Percentiles rank a stretch among this genome's conserved stretches.
phyloP scores from a whole-genome alignment of 1,140 invertebrate genomes.

The Ruditapes philippinarum region DNA sequence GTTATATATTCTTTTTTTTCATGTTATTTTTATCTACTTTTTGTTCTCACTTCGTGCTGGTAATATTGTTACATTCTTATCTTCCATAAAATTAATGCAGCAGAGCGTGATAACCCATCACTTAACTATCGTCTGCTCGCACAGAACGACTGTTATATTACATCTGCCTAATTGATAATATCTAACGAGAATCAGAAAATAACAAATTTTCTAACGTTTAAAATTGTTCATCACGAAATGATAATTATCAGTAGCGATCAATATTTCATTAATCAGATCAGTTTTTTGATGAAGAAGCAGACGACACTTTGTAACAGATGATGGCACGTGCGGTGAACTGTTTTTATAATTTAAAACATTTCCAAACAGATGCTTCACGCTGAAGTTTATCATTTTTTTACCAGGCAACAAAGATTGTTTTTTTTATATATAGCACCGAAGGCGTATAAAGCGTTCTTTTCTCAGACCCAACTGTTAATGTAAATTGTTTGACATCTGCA shows the following conservation, averaged over 20 bases:
- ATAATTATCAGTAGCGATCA: conserved; percentile 30
- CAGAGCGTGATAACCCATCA: not conserved
- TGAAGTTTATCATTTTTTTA: not conserved
- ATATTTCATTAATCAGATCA: not conserved
- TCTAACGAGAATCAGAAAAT: not conserved
- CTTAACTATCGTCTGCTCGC: not conserved
- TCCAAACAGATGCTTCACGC: not conserved
- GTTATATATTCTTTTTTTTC: not conserved
- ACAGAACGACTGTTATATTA: not conserved
- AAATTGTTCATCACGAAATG: not conserved
- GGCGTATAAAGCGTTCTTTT: not conserved
- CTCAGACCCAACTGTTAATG: not conserved
- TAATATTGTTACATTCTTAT: not conserved
- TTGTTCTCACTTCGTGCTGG: not conserved
- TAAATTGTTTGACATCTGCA: not conserved
- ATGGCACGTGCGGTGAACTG: conserved; percentile 9
- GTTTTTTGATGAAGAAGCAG: not conserved
- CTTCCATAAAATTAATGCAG: not conserved
- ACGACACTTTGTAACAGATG: conserved; percentile 25
- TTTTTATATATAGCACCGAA: not conserved
- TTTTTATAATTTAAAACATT: not conserved
- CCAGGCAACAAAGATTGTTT: no score
- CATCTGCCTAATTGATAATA: conserved; percentile 14
- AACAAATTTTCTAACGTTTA: not conserved
- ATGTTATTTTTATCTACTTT: not conserved